Conservation (phyloP, 2,888 invertebrate species). For the Phymatocera aterrima region DNA sequence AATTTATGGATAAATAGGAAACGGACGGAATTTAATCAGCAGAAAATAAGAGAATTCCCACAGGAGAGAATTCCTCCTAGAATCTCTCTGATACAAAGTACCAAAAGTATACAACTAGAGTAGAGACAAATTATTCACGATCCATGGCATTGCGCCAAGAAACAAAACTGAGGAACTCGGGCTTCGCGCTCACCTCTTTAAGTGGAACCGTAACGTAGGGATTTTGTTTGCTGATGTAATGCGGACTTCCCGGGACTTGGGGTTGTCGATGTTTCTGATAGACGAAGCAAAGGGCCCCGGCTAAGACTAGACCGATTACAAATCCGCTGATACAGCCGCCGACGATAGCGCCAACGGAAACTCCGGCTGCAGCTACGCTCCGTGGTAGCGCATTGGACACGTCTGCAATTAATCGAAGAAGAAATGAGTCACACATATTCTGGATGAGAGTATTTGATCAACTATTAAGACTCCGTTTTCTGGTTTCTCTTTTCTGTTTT, state of each 20-base stretch:
- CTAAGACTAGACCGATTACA: conserved; percentile 71
- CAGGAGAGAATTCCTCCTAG: no score
- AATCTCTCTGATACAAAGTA: no score
- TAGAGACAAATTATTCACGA: no score
- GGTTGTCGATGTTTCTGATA: conserved; percentile 76
- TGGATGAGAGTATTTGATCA: no score
- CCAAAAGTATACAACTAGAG: no score
- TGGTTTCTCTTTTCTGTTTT: no score
- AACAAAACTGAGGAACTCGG: conserved; percentile 24
- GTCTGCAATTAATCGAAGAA: conserved; percentile 52
- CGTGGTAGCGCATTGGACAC: conserved; percentile 60
- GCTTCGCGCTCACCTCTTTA: conserved; percentile 80
- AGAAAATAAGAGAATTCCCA: no score
- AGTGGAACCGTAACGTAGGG: conserved; percentile 90
- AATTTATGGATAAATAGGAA: conserved; percentile 51
- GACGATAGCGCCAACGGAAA: conserved; percentile 76
- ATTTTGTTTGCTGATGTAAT: conserved; percentile 90
- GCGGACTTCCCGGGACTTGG: conserved; percentile 85
- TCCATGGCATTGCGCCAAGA: no score
- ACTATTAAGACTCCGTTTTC: background rate
- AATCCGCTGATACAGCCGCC: conserved; percentile 75
- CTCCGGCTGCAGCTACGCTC: conserved; percentile 65
- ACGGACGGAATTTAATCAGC: conserved; percentile 66
- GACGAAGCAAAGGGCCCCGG: conserved; percentile 74
- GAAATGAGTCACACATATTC: no score